phyloP scores from a whole-genome alignment of 2,888 invertebrate species.

The Halocaridina rubra region DNA sequence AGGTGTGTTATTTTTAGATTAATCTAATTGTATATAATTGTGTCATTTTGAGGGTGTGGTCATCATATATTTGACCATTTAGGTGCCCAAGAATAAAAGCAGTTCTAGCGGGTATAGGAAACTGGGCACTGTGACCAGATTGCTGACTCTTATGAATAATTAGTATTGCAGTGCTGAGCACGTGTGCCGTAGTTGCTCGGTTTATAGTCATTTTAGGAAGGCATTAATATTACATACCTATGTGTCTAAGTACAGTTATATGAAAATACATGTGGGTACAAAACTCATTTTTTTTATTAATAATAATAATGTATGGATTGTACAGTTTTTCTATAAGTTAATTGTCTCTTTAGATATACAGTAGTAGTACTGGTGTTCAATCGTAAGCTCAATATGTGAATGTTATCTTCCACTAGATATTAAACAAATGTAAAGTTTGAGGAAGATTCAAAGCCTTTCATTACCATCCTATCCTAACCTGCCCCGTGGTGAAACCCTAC shows the following conservation, averaged over 20 bases:
- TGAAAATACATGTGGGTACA: constrained; percentile 56
- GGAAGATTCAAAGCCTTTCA: constrained; percentile 63
- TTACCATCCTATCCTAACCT: constrained; percentile 58
- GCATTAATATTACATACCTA: constrained; percentile 56
- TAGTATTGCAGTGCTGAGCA: constrained; percentile 45
- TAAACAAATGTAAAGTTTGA: constrained; percentile 63
- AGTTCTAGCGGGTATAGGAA: constrained; percentile 7
- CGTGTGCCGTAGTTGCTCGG: constrained; percentile 50
- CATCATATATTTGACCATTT: constrained; percentile 10
- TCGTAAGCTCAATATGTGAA: constrained; percentile 64
- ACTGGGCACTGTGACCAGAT: constrained; percentile 49
- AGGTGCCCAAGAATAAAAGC: constrained; percentile 18
- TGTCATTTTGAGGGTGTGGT: constrained; percentile 16
- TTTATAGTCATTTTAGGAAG: constrained; percentile 53
- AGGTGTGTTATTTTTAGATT: not conserved
- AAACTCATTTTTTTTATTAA: constrained; percentile 47
- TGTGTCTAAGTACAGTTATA: constrained; percentile 29
- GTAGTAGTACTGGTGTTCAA: constrained; percentile 49
- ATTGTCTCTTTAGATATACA: constrained; percentile 41
- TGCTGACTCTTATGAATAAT: constrained; percentile 24
- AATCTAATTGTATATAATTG: constrained; percentile 18
- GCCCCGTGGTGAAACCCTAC: constrained; percentile 32
- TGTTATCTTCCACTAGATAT: constrained; percentile 64
- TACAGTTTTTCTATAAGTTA: constrained; percentile 63
- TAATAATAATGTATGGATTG: constrained; percentile 55